Base-by-base conservation (phyloP, 2,888 invertebrate species). In the Hyalella azteca region DNA sequence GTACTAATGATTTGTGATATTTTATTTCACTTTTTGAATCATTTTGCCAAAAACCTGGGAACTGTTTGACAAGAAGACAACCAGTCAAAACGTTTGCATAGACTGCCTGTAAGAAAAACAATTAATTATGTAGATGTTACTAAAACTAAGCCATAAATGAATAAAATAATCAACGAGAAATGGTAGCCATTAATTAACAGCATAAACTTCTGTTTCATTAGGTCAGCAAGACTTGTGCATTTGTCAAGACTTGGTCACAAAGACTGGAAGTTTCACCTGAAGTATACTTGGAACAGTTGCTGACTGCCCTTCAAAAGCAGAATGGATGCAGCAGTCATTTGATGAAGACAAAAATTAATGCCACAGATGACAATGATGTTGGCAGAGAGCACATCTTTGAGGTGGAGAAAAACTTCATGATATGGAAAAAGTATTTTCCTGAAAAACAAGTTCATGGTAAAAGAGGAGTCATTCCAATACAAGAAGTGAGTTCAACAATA, bases 401-500 rank as follows among this genome's bases (percentile, higher is more conserved):
- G 29, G 54, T 54, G 3, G 26, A 54, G 22, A 54, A 54, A 22
- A 26, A 22, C 22, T 22, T 22, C 4, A 26, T 54, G 54, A 54
- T 29, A 26, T 54, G 54, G 54, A 54, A 54, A 29, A 22, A 54
- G 29, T 54, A 54, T 54, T 54, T 54, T 26, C 54, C 54, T 54
- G 54, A 54, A 7, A 54, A 54, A 54, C 54, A 54, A 29, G 29
- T 54, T 4, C 29, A 54, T 54, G 54, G 54, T 1, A 54, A 54
- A 11, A 54, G 54, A 54, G 54, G 54, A 7, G 54, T 29, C 26
- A 15, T 54, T 3, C 54, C 54, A 26, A 26, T 54, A 15, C 22
- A 54, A 22, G 54, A 54, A 29, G 54, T 54, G 3, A 54, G 54
- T 54, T 26, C 7, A 54, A 22, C 13, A 22, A 54, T 3, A 22